Percentiles rank a stretch among this genome's conserved stretches.
These are phyloP conservation scores for Aleadryas rufinucha DNA, from an alignment of 2,113 vertebrate species.

Conservation along the genomic window DNA sequence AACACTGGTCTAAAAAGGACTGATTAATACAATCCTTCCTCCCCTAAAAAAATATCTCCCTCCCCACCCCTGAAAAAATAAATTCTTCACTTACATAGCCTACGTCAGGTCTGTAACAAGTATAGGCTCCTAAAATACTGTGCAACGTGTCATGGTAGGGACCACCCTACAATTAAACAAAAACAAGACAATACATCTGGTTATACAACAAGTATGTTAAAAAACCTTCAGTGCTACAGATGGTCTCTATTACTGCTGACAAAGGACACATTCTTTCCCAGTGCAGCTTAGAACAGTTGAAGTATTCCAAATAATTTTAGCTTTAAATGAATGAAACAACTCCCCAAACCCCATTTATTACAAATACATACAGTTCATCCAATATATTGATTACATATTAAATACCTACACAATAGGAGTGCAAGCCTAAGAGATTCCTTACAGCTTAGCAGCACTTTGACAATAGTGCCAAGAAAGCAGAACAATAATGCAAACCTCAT, in stretches of 20 bases:
- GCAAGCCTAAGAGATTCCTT: not conserved
- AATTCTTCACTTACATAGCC: conserved; percentile 86
- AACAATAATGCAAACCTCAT: not conserved
- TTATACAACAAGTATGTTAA: not conserved
- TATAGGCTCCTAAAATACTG: conserved; percentile 93
- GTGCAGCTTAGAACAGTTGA: not conserved
- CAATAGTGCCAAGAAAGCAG: not conserved
- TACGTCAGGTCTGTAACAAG: conserved; percentile 93
- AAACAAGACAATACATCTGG: not conserved
- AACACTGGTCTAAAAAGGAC: not conserved
- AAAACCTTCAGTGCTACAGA: not conserved
- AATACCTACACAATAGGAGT: not conserved
- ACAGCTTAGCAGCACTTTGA: not conserved
- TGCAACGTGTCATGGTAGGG: conserved; percentile 90
- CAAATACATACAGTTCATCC: not conserved
- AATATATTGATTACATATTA: not conserved
- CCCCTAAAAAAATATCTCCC: not conserved
- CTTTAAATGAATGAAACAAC: not conserved
- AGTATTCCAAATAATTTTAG: not conserved
- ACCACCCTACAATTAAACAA: conserved; percentile 79
- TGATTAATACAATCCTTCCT: not conserved
- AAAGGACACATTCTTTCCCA: not conserved
- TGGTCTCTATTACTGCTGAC: not conserved
- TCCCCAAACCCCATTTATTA: not conserved
- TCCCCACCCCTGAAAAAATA: not conserved